Conservation (phyloP, 2,888 invertebrate species). For the Nymphalis polychloros region DNA sequence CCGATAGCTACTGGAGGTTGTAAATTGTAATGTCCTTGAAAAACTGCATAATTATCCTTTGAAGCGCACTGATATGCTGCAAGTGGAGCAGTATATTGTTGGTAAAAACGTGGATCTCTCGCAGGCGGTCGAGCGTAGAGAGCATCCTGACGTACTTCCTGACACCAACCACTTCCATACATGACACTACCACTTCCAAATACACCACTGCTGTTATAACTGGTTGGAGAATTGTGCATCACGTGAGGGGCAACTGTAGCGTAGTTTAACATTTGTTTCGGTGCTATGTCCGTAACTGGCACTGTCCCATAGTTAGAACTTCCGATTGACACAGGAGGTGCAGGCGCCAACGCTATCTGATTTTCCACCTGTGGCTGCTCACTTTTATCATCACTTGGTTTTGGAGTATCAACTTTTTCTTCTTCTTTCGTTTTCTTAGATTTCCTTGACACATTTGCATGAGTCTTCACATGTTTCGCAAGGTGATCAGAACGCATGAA, state of each 20-base stretch:
- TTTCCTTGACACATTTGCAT: slow-evolving; percentile 84
- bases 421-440: slow-evolving; percentile 69
- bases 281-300: slow-evolving; percentile 51
- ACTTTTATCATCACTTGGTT: slow-evolving; percentile 49
- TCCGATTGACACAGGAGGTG: slow-evolving; percentile 45
- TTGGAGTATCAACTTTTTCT: slow-evolving; percentile 66
- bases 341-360: slow-evolving; percentile 22
- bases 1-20: slow-evolving; percentile 75
- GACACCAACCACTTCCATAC: slow-evolving; percentile 60
- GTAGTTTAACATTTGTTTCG: slow-evolving; percentile 62
- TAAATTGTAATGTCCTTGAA: slow-evolving; percentile 77
- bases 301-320: slow-evolving; percentile 67
- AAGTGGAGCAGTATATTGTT: slow-evolving; percentile 66
- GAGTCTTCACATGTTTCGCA: slow-evolving; percentile 96
- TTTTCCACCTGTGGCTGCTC: slow-evolving; percentile 40
- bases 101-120: slow-evolving; percentile 66
- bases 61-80: slow-evolving; percentile 72
- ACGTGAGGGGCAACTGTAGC: slow-evolving; percentile 60
- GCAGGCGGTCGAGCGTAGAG: slow-evolving; percentile 59
- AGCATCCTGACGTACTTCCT: slow-evolving; percentile 65
- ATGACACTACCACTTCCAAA: slow-evolving; percentile 56
- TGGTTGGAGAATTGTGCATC: slow-evolving; percentile 48
- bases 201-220: slow-evolving; percentile 57
- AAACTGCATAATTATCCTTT: slow-evolving; percentile 75
- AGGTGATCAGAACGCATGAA: slow-evolving; percentile 97